Conservation (phyloP, 2,113 vertebrate genomes). For the Phaetusa simplex region DNA sequence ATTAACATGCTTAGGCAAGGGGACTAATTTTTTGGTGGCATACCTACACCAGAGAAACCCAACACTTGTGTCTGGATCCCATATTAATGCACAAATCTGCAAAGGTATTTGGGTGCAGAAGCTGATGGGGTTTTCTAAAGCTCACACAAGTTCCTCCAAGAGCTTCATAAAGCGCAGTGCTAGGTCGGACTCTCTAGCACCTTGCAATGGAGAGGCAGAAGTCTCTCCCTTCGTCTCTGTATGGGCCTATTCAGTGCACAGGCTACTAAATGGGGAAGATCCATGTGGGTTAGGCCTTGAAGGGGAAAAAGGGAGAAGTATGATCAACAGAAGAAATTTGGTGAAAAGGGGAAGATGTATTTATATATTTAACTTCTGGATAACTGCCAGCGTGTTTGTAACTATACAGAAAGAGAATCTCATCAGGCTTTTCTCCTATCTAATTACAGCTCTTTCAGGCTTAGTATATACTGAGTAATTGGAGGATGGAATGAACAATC, state of each 20-base stretch:
- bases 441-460: constrained; percentile 32
- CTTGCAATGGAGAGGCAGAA: background rate
- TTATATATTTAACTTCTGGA: background rate
- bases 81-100: background rate
- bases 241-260: background rate
- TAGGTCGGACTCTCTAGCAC: background rate
- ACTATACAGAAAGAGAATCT: background rate
- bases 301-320: background rate
- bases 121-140: background rate
- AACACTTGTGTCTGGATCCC: background rate
- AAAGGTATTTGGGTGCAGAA: background rate
- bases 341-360: background rate
- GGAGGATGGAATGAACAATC: background rate
- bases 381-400: background rate
- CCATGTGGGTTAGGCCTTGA: background rate
- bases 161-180: background rate
- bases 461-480: background rate
- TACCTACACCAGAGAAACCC: background rate
- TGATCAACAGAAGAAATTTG: background rate
- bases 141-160: background rate
- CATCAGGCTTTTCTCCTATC: constrained; percentile 4
- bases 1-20: background rate
- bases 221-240: background rate
- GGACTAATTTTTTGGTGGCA: background rate
- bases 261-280: background rate